A percentile compares a stretch with the other conserved stretches of the same genome.
phyloP scores from a whole-genome alignment of 2,797 vertebrate genomes.

The Pangasius krempfi region DNA sequence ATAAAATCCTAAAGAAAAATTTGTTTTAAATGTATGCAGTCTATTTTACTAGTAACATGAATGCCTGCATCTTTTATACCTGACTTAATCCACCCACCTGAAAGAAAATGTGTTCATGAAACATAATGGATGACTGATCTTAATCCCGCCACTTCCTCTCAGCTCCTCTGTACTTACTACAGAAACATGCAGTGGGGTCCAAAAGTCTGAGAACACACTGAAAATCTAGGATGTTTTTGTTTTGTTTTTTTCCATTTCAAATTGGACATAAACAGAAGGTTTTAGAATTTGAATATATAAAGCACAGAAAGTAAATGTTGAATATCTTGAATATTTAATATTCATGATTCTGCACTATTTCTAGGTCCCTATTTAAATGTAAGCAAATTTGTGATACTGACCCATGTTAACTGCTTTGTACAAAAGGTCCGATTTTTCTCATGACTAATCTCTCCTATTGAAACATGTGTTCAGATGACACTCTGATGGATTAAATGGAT shows the following conservation, averaged over 20 bases:
- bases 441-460: not conserved
- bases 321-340: not conserved
- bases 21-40: not conserved
- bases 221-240: not conserved
- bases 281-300: not conserved
- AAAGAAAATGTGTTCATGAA: not conserved
- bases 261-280: not conserved
- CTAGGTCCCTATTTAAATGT: not conserved
- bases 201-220: not conserved
- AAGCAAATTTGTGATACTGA: not conserved
- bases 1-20: too few relatives aligned
- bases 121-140: slow-evolving; percentile 47
- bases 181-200: not conserved
- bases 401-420: not conserved
- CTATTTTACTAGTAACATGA: not conserved
- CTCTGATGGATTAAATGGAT: not conserved
- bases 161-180: not conserved
- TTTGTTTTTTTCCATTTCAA: not conserved
- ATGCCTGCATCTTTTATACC: not conserved
- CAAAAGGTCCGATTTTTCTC: not conserved
- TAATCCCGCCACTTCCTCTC: slow-evolving; percentile 38
- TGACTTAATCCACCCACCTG: slow-evolving; percentile 6
- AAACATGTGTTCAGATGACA: not conserved
- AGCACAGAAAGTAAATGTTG: not conserved
- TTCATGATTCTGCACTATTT: not conserved